Evolutionary conservation across 2,797 vertebrate genomes (phyloP), one percentile per base, ranked within the genome.

Genomic region (Cossypha heuglini): DNA sequence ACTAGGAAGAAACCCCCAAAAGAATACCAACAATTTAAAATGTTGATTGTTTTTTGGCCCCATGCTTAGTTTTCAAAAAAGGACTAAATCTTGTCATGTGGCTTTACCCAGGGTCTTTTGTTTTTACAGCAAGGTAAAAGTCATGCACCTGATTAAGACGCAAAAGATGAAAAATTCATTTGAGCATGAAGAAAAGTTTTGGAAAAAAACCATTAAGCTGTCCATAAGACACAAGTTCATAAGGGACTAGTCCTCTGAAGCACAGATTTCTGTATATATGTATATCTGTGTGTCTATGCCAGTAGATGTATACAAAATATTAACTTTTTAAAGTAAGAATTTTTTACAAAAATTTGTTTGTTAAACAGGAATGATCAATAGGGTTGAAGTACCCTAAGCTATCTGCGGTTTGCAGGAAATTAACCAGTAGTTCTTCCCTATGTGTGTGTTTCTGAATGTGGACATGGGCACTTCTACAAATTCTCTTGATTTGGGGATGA

Each of bases 141-240:
- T 93, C 86, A 89, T 28, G 35, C 11, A 78, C 28, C 49, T 74
- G 52, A 92, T 92, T 95, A 94, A 75, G 71, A 67, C 87, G 29
- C 46, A 64, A 46, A 51, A 77, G 46, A 45, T 38, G 10, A 77
- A 84, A n/a, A 61, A 15, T 51, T 89, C 13, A 49, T 79, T 25
- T 11, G 8, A 81, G 37, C 3, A 2, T 55, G 61, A 89, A 87
- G 49, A 24, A 52, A 90, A 79, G 10, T 38, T 94, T 28, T 10
- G 42, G 35, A 76, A 81, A 92, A 93, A 68, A 61, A 61, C 11
- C 12, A n/a, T 55, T 14, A 24, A 63, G 14, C 45, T 55, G n/a
- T 13, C 55, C 33, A 51, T 84, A 57, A 54, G 3, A 55, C 16
- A 28, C 9, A 25, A 48, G 4, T n/a, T 76, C 28, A 67, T 35